phyloP scores from a whole-genome alignment of 2,113 vertebrate species.

The Ramphastos sulfuratus region DNA sequence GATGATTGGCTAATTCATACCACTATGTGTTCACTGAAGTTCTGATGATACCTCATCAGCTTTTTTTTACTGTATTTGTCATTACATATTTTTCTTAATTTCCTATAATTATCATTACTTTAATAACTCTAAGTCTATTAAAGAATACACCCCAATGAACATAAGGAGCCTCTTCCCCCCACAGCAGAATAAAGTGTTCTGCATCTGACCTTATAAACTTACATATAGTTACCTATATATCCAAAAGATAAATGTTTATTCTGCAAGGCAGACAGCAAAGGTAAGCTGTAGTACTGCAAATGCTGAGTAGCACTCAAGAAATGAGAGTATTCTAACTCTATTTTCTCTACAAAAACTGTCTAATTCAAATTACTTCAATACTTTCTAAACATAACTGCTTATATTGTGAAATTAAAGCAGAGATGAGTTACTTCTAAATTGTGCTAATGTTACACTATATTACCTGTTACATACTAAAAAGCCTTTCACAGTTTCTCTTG shows the following conservation, averaged over 20 bases:
- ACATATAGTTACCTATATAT: neutral
- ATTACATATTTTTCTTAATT: neutral
- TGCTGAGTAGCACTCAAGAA: neutral
- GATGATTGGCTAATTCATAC: neutral
- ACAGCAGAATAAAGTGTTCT: neutral
- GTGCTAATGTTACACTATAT: neutral
- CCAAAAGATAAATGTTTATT: neutral
- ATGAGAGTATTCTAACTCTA: neutral
- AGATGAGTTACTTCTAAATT: neutral
- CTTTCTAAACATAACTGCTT: neutral
- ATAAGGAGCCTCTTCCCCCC: neutral
- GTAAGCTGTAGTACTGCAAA: neutral
- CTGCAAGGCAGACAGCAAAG: neutral
- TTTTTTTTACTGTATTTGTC: neutral
- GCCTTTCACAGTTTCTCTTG: neutral
- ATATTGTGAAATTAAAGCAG: neutral
- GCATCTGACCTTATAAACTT: neutral
- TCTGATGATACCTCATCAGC: neutral
- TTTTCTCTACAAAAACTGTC: neutral
- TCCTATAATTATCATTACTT: neutral
- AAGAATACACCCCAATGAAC: neutral
- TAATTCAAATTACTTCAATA: neutral
- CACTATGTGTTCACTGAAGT: fast-evolving
- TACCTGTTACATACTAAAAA: neutral
- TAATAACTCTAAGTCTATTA: neutral